Conservation (phyloP, 2,113 vertebrate species). For the Microcebus griseorufus region DNA sequence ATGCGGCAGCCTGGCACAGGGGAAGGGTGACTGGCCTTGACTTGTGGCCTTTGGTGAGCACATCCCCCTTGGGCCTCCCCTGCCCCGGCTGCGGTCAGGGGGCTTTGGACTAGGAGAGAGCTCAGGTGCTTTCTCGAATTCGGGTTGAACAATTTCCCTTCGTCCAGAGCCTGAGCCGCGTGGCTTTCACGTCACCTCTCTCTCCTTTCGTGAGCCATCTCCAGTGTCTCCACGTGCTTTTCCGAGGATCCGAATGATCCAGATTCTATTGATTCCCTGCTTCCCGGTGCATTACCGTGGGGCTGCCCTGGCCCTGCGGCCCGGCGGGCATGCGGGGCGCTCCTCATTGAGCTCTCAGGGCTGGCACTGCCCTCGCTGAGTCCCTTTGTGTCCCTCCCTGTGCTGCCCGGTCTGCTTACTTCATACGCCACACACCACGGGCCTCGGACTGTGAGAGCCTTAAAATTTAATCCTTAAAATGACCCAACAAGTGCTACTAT, state of each 20-base stretch:
- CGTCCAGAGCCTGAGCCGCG: not conserved
- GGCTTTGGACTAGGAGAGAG: not conserved
- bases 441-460: not conserved
- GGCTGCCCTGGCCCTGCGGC: not conserved
- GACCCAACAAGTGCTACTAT: too few relatives aligned
- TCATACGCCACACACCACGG: not conserved
- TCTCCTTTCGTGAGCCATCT: not conserved
- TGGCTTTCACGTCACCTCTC: not conserved
- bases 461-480: not conserved
- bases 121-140: not conserved
- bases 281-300: not conserved
- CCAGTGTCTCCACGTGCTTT: not conserved
- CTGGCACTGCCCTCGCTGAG: not conserved
- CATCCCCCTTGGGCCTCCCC: not conserved
- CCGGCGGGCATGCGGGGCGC: not conserved
- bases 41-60: not conserved
- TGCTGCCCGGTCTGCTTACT: not conserved
- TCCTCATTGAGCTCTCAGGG: not conserved
- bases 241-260: not conserved
- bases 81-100: not conserved
- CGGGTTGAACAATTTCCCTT: not conserved
- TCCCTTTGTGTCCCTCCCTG: not conserved
- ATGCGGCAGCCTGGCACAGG: not conserved
- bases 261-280: not conserved
- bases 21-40: not conserved